Conservation (phyloP, 2,113 vertebrate genomes). For the Bettongia penicillata region DNA sequence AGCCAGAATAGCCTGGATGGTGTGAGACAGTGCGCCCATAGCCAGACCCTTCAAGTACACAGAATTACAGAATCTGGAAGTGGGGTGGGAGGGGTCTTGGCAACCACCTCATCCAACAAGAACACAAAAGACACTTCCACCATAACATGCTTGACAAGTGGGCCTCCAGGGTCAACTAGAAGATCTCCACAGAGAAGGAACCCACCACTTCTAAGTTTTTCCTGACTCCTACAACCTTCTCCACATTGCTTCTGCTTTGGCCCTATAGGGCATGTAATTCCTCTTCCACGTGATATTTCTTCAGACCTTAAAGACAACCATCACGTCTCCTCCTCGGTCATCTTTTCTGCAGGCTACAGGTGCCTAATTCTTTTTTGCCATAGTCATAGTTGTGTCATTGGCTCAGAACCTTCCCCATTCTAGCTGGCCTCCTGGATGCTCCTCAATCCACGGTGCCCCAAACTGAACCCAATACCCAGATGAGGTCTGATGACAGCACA, state of each 20-base stretch:
- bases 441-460: neutral
- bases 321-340: neutral
- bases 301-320: neutral
- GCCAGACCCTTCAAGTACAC: neutral
- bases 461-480: neutral
- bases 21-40: neutral
- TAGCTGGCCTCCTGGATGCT: neutral
- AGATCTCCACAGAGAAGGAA: neutral
- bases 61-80: neutral
- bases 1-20: neutral
- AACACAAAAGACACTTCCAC: neutral
- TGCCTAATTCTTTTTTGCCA: neutral
- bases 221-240: neutral
- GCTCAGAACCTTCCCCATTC: neutral
- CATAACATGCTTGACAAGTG: neutral
- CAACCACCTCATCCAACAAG: neutral
- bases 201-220: neutral
- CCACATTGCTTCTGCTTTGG: neutral
- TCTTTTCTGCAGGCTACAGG: neutral
- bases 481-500: neutral
- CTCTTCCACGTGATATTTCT: neutral
- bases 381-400: neutral
- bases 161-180: neutral
- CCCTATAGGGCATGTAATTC: neutral
- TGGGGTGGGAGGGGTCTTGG: neutral